Evolutionary conservation across 1,140 invertebrate species (phyloP), one percentile per base, ranked within the genome.

Genomic region (Pomacea maculata): DNA sequence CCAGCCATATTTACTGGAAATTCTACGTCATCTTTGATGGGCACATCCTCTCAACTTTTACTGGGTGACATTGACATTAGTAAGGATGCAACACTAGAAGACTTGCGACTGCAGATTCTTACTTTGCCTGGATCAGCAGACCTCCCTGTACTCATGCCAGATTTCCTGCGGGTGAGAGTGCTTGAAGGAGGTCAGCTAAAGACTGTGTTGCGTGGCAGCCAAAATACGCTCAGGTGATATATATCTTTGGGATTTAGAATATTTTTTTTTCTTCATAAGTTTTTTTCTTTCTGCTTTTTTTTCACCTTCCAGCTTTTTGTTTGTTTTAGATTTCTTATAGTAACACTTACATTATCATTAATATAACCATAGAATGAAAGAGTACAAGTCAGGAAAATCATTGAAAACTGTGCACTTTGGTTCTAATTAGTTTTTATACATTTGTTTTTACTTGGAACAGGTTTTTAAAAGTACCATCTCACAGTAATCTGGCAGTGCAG

Each of bases 11-110:
- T 61, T 61, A 61, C 57, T 61, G 57, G 57, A 61, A 61, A 11
- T 14, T 61, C 57, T 17, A 61, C 8, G 11, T 17, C 57, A 61
- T 61, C 57, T 61, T 11, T 2, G 8, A 11, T 17, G 11, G 57
- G 57, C 57, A 61, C 57, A 0, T 61, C 57, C 11, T 11, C 57
- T 6, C 4, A 61, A 15, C 45, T 83, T 0, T 71, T 80, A 52
- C 21, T 89, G 15, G 89, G 88, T 21, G 85, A 86, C n/a, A 72
- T 89, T 17, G 84, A 87, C 72, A 86, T 90, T 21, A 81, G 82
- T 2, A 85, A 86, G 45, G 80, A 85, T 15, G 78, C 84, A 4
- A 86, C 85, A 0, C 78, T 90, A 34, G 79, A 84, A 63, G 88
- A 89, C n/a, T 78, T 90, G 21, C 88, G 88, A 63, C 64, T 79